Evolutionary conservation across 1,140 invertebrate genomes (phyloP), one percentile per base, ranked within the genome.

Genomic region (Panagrolaimus sp.): DNA sequence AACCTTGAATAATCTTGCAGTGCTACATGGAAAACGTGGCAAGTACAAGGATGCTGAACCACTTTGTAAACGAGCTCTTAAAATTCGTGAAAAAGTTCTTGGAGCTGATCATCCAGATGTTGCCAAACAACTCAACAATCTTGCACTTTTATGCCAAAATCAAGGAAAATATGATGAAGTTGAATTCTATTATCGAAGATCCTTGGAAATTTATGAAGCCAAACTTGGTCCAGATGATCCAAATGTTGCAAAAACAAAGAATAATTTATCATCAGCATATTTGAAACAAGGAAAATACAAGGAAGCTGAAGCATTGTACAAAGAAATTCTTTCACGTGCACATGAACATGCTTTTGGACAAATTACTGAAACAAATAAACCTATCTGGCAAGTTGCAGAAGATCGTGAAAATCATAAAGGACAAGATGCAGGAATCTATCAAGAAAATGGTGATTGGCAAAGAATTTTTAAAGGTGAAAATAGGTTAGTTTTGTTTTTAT

Each of bases 171-270:
- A 86, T 82, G 85, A 87, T 73, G 86, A 87, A 83, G 86, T 87
- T n/a, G 87, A 87, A 73, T 80, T 92, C 77, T 99, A 98, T 85
- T 99, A 99, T 84, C 91, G 94, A 83, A 87, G 96, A 28, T 96
- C 96, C n/a, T 86, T 99, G 65, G 93, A 98, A 85, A 99, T 99
- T 75, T 99, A 99, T 84, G 94, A 98, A 85, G 89, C 89, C 68
- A 95, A 95, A 83, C 87, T 97, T 15, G 96, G 96, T 0, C 92
- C 92, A 0, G 95, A 98, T 85, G 96, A 99, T 87, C 92, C 94
- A 15, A 98, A 98, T 86, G 96, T 99, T 1, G 94, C 94, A 66
- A 99, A 98, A 86, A 98, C 96, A 10, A 98, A 98, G 87, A 99
- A 99, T 85, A 98, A 99, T 85, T 86, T 99, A 83, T 94, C 95